These are phyloP conservation scores for Mythimna ferrago DNA, from an alignment of 2,888 invertebrate genomes.

Conservation along the genomic window DNA sequence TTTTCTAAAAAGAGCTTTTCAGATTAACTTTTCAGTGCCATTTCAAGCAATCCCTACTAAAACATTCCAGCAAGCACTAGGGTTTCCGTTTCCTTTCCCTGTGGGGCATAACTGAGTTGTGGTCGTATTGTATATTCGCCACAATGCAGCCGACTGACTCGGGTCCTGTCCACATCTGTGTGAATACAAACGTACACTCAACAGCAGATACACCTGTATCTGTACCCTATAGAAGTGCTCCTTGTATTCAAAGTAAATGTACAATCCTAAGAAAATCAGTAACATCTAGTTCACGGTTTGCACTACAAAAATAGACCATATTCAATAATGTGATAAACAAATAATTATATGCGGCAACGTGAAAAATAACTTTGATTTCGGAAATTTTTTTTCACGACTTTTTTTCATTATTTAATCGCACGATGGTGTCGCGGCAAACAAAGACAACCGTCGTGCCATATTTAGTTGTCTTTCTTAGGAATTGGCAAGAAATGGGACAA, in stretches of 20 bases:
- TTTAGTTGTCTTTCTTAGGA: no score
- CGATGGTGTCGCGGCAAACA: no score
- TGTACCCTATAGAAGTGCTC: not conserved
- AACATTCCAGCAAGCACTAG: slow-evolving; percentile 8
- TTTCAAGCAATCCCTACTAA: not conserved
- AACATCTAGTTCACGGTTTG: no score
- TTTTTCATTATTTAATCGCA: no score
- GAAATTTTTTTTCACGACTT: no score
- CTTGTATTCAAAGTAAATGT: not conserved
- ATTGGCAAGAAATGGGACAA: no score
- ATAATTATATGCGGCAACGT: no score
- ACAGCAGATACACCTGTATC: not conserved
- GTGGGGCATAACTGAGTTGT: slow-evolving; percentile 29
- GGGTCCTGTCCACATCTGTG: slow-evolving; percentile 16
- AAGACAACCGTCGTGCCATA: no score
- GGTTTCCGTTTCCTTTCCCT: slow-evolving; percentile 19
- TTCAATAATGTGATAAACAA: no score
- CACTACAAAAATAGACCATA: no score
- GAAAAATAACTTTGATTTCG: no score
- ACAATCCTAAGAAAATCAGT: not conserved
- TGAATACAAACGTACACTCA: not conserved
- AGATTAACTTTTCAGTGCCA: not conserved
- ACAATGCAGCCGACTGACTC: slow-evolving; percentile 31
- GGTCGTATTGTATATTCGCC: slow-evolving; percentile 50
- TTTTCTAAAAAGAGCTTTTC: not conserved